A percentile compares a stretch with the other conserved stretches of the same genome.
Evolutionary conservation across 2,113 vertebrate species (phyloP).

Genomic region (Gymnorhina tibicen): DNA sequence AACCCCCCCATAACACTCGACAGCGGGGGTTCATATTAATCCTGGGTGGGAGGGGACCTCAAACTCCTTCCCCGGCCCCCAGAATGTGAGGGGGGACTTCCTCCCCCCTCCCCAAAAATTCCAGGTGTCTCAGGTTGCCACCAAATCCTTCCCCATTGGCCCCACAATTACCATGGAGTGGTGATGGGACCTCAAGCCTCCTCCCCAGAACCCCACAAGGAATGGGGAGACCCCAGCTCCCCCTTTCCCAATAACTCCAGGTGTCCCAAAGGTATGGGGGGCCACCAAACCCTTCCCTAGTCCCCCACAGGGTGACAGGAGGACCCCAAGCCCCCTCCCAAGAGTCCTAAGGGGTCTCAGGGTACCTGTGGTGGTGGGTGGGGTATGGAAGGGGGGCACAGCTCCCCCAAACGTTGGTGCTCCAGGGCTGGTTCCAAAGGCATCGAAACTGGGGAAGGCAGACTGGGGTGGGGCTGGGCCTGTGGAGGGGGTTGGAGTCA

Average conservation of each 20-base stretch:
- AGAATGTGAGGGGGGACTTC: not conserved
- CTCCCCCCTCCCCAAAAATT: not conserved
- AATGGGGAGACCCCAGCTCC: not conserved
- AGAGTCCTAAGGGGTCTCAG: not conserved
- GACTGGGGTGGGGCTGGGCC: not conserved
- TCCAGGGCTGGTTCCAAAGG: not conserved
- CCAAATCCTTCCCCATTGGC: not conserved
- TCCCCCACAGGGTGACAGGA: not conserved
- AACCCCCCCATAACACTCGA: no score
- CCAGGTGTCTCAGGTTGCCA: not conserved
- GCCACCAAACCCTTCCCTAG: no score
- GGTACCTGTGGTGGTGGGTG: not conserved
- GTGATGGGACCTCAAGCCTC: not conserved
- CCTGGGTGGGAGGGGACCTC: not conserved
- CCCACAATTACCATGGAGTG: not conserved
- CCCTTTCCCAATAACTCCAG: not conserved
- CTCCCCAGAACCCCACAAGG: not conserved
- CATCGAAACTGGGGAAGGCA: not conserved
- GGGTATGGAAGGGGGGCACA: not conserved
- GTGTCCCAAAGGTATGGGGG: not conserved
- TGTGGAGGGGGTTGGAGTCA: not conserved
- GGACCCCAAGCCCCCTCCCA: not conserved
- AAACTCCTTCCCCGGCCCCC: not conserved
- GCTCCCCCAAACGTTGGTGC: not conserved
- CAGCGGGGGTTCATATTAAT: accelerated